Conservation (phyloP, 1,140 invertebrate species). For the Tenebrio molitor region DNA sequence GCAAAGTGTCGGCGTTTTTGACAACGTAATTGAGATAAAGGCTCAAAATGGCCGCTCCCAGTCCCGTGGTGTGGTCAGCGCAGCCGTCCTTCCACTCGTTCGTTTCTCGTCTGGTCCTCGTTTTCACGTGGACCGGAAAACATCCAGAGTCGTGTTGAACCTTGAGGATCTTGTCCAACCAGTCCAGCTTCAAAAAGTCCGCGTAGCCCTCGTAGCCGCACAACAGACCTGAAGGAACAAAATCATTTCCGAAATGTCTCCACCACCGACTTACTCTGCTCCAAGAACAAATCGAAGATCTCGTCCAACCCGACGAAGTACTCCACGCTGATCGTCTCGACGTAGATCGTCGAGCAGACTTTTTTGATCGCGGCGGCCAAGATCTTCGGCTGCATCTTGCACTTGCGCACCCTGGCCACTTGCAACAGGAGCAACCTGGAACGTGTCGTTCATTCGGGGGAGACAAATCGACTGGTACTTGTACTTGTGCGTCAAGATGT, state of each 20-base stretch:
- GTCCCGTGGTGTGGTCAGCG: slow-evolving; percentile 53
- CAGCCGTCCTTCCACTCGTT: slow-evolving; percentile 58
- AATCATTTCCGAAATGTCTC: no score
- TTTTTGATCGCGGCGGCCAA: slow-evolving; percentile 30
- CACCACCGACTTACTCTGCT: slow-evolving; percentile 59
- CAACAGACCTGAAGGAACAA: slow-evolving; percentile 57
- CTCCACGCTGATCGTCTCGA: slow-evolving; percentile 46
- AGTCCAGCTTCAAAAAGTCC: slow-evolving; percentile 55
- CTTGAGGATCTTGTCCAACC: slow-evolving; percentile 54
- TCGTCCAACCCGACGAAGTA: slow-evolving; percentile 45
- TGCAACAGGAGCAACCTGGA: slow-evolving; percentile 56
- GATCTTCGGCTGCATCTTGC: slow-evolving; percentile 44
- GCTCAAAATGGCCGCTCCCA: slow-evolving; percentile 42
- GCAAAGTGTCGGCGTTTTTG: background rate
- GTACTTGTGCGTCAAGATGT: slow-evolving; percentile 35
- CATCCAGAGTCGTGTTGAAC: slow-evolving; percentile 57
- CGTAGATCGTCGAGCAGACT: slow-evolving; percentile 51
- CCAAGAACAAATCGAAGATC: slow-evolving; percentile 59
- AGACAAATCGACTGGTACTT: background rate
- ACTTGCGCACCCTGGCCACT: slow-evolving; percentile 51
- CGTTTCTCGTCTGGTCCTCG: slow-evolving; percentile 48
- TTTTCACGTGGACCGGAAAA: slow-evolving; percentile 45
- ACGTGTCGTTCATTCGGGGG: slow-evolving; percentile 1
- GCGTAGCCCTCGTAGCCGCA: slow-evolving; percentile 60
- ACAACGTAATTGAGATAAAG: slow-evolving; percentile 43